These are phyloP conservation scores for Tarsius wallacei DNA, from an alignment of 2,797 vertebrate genomes.

Conservation along the genomic window DNA sequence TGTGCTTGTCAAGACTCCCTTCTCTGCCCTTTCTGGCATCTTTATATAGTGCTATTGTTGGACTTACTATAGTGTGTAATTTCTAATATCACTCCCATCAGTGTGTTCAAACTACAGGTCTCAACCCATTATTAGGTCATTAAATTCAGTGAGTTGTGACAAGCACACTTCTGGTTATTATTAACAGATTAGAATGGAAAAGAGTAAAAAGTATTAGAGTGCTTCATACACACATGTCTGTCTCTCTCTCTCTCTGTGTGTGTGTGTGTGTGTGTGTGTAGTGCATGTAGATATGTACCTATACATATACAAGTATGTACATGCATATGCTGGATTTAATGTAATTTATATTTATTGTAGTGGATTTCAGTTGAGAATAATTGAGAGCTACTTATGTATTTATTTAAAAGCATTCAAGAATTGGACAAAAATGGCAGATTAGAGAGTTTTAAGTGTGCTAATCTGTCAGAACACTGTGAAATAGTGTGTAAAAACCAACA, in stretches of 20 bases:
- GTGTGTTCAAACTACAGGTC: not conserved
- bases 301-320: not conserved
- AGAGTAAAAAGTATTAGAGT: not conserved
- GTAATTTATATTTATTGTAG: not conserved
- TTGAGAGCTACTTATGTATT: not conserved
- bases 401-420: no score
- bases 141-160: not conserved
- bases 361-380: not conserved
- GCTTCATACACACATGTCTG: not conserved
- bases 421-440: no score
- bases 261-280: no score
- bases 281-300: not conserved
- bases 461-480: no score
- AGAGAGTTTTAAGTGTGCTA: no score
- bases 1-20: not conserved
- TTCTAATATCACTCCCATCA: not conserved
- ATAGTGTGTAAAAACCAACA: no score
- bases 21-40: not conserved
- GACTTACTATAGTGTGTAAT: not conserved
- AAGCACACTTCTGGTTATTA: not conserved
- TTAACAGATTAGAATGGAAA: not conserved
- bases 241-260: no score
- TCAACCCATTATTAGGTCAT: not conserved
- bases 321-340: not conserved
- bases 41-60: not conserved